These are phyloP conservation scores for Brachyrhaphis roseni DNA, from an alignment of 2,797 vertebrate genomes.

Conservation along the genomic window DNA sequence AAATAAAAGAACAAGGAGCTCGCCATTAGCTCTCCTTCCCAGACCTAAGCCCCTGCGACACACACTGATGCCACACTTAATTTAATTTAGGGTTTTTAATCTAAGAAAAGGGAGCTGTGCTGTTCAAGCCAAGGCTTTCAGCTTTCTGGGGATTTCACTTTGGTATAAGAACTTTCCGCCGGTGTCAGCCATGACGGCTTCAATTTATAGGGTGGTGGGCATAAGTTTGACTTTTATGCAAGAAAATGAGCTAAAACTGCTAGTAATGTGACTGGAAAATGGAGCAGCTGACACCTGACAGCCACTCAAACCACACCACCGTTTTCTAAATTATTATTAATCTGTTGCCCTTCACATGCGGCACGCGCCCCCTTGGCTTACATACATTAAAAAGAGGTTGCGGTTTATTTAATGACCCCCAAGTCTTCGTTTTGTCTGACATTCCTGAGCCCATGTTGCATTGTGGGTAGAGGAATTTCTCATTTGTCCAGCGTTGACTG, in stretches of 20 bases:
- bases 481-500: conserved; percentile 72
- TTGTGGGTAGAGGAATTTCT: conserved; percentile 61
- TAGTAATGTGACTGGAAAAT: conserved; percentile 26
- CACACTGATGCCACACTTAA: conserved; percentile 65
- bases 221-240: conserved; percentile 22
- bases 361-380: conserved; percentile 19
- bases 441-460: conserved; percentile 56
- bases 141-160: conserved; percentile 64
- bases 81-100: conserved; percentile 78
- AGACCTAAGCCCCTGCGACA: conserved; percentile 18
- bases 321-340: conserved; percentile 43
- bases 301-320: conserved; percentile 50
- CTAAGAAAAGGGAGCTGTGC: conserved; percentile 58
- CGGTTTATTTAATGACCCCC: conserved; percentile 30
- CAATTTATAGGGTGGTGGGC: conserved; percentile 38
- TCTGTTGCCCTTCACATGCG: neutral
- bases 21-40: conserved; percentile 57
- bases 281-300: conserved; percentile 52
- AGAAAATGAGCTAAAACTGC: conserved; percentile 33
- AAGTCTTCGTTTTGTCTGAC: conserved; percentile 30
- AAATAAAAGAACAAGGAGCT: conserved; percentile 60
- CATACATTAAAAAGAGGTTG: conserved; percentile 29
- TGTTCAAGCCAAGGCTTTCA: conserved; percentile 56
- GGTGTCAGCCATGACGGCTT: conserved; percentile 64
- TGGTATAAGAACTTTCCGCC: conserved; percentile 74